A percentile compares a stretch with the other conserved stretches of the same genome.
Conservation (phyloP, 2,113 vertebrate species). For the Ptilorrhoa leucosticta region DNA sequence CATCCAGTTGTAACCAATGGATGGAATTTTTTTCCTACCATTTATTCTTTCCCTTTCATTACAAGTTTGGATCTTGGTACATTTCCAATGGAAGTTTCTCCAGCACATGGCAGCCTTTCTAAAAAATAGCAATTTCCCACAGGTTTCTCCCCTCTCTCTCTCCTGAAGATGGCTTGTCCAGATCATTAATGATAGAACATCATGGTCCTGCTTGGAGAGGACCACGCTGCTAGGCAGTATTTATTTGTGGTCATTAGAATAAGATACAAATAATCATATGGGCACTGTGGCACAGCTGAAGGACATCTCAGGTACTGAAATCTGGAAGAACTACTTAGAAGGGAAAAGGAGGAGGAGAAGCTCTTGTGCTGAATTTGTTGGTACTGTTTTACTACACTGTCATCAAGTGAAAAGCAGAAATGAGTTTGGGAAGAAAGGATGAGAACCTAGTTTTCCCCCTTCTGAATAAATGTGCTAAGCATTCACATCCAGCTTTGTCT, state of each 20-base stretch:
- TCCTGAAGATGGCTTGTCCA: background rate
- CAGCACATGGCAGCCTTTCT: background rate
- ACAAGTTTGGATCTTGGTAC: background rate
- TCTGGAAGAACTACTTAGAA: background rate
- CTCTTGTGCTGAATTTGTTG: background rate
- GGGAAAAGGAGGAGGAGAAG: background rate
- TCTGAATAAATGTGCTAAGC: background rate
- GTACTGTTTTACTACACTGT: background rate
- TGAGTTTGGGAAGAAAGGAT: background rate
- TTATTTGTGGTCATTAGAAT: background rate
- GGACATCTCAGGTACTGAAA: background rate
- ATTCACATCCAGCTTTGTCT: background rate
- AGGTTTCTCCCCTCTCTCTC: background rate
- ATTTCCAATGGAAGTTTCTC: background rate
- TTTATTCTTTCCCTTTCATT: background rate
- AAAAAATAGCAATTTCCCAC: background rate
- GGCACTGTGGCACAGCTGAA: background rate
- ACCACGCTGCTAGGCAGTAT: background rate
- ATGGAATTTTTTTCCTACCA: background rate
- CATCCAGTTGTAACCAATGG: background rate
- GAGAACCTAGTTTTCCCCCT: background rate
- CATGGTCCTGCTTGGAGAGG: background rate
- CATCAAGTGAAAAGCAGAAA: background rate
- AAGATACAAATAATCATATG: background rate
- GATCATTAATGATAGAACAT: background rate